Percentiles rank a stretch among this genome's conserved stretches.
These are phyloP conservation scores for Leptodirus hochenwartii DNA, from an alignment of 2,888 invertebrate genomes.

Conservation along the genomic window DNA sequence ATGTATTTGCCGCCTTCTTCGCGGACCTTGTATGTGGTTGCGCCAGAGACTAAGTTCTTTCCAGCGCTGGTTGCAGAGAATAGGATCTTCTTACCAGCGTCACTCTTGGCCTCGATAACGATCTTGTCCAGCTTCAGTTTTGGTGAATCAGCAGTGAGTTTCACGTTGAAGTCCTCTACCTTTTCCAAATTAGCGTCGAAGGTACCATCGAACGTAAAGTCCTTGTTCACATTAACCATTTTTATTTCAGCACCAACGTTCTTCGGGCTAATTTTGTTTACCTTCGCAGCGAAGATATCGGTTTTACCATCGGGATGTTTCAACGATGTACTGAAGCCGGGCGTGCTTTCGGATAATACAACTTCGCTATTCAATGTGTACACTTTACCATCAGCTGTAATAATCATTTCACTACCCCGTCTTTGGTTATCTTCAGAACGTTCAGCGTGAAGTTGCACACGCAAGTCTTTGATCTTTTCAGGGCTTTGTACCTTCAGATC, in stretches of 20 bases:
- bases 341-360: slow-evolving; percentile 30
- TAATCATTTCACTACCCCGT: slow-evolving; percentile 24
- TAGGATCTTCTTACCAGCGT: slow-evolving; percentile 40
- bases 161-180: slow-evolving; percentile 45
- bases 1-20: slow-evolving; percentile 52
- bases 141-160: slow-evolving; percentile 40
- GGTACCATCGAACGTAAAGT: slow-evolving; percentile 33
- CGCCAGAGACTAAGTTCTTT: slow-evolving; percentile 42
- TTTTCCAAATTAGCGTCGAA: slow-evolving; percentile 36
- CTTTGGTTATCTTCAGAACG: slow-evolving; percentile 17
- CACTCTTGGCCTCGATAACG: slow-evolving; percentile 38
- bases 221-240: slow-evolving; percentile 14
- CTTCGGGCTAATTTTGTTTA: slow-evolving; percentile 15
- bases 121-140: slow-evolving; percentile 45
- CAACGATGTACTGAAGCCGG: slow-evolving; percentile 35
- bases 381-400: slow-evolving; percentile 37
- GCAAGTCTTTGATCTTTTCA: slow-evolving; percentile 32
- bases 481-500: slow-evolving; percentile 26
- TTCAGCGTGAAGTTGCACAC: slow-evolving; percentile 29
- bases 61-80: slow-evolving; percentile 43
- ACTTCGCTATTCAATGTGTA: slow-evolving; percentile 28
- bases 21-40: slow-evolving; percentile 49
- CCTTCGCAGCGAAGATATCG: slow-evolving; percentile 26
- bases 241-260: slow-evolving; percentile 9
- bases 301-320: slow-evolving; percentile 31